phyloP scores from a whole-genome alignment of 2,797 vertebrate genomes.

The Hypotaenidia philippensis region DNA sequence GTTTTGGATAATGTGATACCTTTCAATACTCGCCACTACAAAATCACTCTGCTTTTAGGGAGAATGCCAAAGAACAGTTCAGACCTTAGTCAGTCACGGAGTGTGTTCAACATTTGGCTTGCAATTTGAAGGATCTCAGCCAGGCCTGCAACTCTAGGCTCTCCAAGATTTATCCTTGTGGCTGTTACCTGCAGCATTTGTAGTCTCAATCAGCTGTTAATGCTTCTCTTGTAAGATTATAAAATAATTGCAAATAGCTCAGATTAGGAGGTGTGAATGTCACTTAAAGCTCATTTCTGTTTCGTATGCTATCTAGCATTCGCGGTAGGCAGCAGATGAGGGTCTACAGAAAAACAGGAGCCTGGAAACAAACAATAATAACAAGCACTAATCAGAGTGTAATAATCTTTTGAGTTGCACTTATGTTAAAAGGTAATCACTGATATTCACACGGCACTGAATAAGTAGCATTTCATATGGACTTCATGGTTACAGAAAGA shows the following conservation, averaged over 20 bases:
- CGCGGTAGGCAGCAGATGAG: slow-evolving; percentile 58
- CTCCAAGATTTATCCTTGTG: not conserved
- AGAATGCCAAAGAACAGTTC: not conserved
- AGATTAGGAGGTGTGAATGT: slow-evolving; percentile 57
- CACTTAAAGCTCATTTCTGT: slow-evolving; percentile 63
- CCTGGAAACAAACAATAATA: slow-evolving; percentile 70
- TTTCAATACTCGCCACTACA: not conserved
- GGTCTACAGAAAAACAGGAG: slow-evolving; percentile 48
- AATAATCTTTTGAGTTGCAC: slow-evolving; percentile 64
- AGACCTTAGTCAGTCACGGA: slow-evolving; percentile 24
- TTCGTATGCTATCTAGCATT: slow-evolving; percentile 6
- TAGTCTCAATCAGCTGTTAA: slow-evolving; percentile 49
- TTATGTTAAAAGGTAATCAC: slow-evolving; percentile 65
- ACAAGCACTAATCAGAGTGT: slow-evolving; percentile 65
- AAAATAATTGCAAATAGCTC: slow-evolving; percentile 66
- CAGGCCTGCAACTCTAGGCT: not conserved
- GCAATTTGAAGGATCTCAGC: slow-evolving; percentile 42
- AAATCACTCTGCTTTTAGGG: not conserved
- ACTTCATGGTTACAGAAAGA: slow-evolving; percentile 8
- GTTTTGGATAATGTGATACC: not conserved
- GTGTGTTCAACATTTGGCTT: slow-evolving; percentile 60
- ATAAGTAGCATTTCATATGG: slow-evolving; percentile 58
- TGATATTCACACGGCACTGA: slow-evolving; percentile 27
- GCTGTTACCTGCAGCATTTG: slow-evolving; percentile 38
- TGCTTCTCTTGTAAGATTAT: slow-evolving; percentile 55